Percentiles rank a stretch among this genome's conserved stretches.
These are phyloP conservation scores for Dysdera silvatica DNA, from an alignment of 1,140 invertebrate species.

Conservation along the genomic window DNA sequence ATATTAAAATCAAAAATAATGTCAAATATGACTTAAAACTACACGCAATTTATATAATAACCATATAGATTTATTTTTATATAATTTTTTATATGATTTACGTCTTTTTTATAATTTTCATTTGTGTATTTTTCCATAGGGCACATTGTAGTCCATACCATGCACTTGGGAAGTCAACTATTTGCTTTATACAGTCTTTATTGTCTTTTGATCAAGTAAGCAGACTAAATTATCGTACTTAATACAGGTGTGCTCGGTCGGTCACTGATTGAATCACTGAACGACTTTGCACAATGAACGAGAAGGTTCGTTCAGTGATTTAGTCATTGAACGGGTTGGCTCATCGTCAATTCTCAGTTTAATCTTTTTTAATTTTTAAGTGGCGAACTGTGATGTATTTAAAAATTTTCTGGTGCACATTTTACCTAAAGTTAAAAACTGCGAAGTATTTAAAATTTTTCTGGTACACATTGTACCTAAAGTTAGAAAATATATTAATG, in stretches of 20 bases:
- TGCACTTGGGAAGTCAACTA: slow-evolving; percentile 74
- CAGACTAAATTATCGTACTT: slow-evolving; percentile 27
- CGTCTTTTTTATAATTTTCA: no score
- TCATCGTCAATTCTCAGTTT: neutral
- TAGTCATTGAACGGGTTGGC: neutral
- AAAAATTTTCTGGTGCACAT: no score
- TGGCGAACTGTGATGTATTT: neutral
- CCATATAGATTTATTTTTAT: no score
- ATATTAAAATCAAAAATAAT: no score
- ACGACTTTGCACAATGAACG: neutral
- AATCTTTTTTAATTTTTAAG: neutral
- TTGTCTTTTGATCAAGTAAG: slow-evolving; percentile 80
- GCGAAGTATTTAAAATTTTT: no score
- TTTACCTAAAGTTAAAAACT: no score
- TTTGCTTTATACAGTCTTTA: slow-evolving; percentile 83
- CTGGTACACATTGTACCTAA: no score
- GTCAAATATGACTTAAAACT: no score
- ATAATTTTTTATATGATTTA: no score
- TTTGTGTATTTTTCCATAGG: slow-evolving; percentile 55
- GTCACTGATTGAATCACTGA: neutral
- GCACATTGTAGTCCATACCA: slow-evolving; percentile 81
- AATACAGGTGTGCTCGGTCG: no score
- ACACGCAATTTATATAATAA: no score
- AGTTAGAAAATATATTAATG: no score
- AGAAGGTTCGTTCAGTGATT: neutral